Base-by-base conservation (phyloP, 2,888 invertebrate genomes). In the Sabellastarte sp. region DNA sequence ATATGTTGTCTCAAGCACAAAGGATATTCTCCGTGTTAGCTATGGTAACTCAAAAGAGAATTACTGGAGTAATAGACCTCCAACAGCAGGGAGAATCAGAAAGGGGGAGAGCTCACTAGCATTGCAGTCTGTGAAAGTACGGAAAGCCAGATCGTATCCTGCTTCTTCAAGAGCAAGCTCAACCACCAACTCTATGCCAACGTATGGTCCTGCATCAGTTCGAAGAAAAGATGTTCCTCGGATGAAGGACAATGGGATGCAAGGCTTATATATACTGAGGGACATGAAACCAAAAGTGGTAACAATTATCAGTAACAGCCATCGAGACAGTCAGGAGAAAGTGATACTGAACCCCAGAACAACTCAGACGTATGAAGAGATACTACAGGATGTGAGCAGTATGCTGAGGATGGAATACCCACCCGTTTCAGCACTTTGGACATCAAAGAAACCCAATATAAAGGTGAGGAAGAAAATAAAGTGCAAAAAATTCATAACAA, bases 321-420 rank as follows among this genome's bases (percentile, higher is more conserved):
- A 94, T 84, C 93, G 94, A 83, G 91, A 93, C 50, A 91, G 65
- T 30, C 50, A 31, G 15, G 64, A 81, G 61, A 79, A 41, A 20
- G 41, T 96, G 58, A 86, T 96, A 72, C 86, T 96, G 68, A 96
- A 96, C 82, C 88, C 95, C 75, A 89, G 93, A 70, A 95, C 95
- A 26, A 90, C 92, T 32, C 95, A 95, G 79, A 93, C 93, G 0
- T 96, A 95, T 81, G 95, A 95, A 85, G 95, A 95, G 80, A 93
- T 96, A 33, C 86, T 96, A 63, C 91, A 91, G 82, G 95, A 96
- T 85, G 88, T 96, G 10, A 66, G 68, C 1, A 71, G 72, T 58
- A 72, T 78, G 69, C 65, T 75, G 10, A 62, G 71, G 26, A 69
- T 79, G 62, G 61, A 63, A 5, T 53, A 66, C 32, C 77, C 75